Percentiles rank a stretch among this genome's conserved stretches.
phyloP scores from a whole-genome alignment of 2,797 vertebrate genomes.

The Mus spretus region DNA sequence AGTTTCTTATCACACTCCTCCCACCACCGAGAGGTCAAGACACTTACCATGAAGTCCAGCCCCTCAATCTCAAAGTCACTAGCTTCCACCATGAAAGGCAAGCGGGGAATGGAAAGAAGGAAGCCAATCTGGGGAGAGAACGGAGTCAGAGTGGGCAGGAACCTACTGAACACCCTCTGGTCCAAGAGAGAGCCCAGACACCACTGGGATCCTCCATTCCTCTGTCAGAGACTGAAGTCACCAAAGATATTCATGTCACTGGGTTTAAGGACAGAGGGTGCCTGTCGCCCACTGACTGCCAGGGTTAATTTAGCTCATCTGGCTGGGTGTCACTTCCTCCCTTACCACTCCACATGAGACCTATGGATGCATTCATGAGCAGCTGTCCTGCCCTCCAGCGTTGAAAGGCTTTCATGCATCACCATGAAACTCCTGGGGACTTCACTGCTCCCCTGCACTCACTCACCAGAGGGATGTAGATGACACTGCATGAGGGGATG shows the following conservation, averaged over 20 bases:
- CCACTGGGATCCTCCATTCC: neutral
- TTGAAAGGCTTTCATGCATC: neutral
- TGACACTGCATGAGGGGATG: slow-evolving; percentile 95
- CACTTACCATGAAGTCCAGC: slow-evolving; percentile 96
- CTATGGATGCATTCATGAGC: neutral
- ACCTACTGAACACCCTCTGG: neutral
- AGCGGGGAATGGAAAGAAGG: slow-evolving; percentile 95
- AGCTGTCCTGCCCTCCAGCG: neutral
- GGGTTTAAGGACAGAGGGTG: neutral
- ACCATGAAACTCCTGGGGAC: neutral
- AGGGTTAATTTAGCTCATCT: neutral
- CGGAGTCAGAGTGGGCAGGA: neutral
- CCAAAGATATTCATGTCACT: neutral
- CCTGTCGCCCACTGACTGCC: neutral
- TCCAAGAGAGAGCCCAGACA: neutral
- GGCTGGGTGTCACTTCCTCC: neutral
- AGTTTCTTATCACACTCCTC: neutral
- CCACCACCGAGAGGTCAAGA: neutral
- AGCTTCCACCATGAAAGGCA: slow-evolving; percentile 94
- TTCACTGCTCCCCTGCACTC: neutral
- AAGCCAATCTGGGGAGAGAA: slow-evolving; percentile 93
- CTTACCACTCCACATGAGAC: neutral
- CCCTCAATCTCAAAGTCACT: slow-evolving; percentile 95
- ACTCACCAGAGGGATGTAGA: slow-evolving; percentile 96
- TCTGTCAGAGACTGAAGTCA: neutral